Conservation (phyloP, 2,797 vertebrate genomes). For the Gastrophryne carolinensis region DNA sequence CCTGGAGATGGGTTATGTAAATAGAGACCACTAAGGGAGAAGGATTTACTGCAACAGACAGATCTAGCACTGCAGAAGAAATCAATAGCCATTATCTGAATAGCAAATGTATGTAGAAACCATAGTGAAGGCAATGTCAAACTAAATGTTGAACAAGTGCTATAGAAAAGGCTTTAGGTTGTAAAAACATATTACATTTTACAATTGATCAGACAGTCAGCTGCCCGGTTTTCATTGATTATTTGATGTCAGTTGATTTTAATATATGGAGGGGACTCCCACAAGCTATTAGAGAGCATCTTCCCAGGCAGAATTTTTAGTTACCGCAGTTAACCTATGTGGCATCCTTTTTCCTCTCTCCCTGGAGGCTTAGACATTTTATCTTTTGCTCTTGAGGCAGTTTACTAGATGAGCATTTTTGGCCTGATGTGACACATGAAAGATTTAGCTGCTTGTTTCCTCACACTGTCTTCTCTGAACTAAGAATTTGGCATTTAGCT, state of each 20-base stretch:
- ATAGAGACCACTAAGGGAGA: background rate
- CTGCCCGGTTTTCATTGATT: slow-evolving; percentile 9
- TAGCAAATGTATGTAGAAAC: background rate
- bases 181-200: background rate
- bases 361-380: slow-evolving; percentile 12
- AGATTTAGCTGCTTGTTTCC: slow-evolving; percentile 53
- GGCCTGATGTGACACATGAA: slow-evolving; percentile 35
- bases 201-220: slow-evolving; percentile 47
- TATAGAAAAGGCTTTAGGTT: background rate
- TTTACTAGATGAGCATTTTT: slow-evolving; percentile 51
- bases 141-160: background rate
- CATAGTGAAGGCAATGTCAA: background rate
- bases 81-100: slow-evolving; percentile 10
- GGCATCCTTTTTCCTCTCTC: slow-evolving; percentile 25
- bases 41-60: background rate
- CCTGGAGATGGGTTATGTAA: slow-evolving; percentile 8
- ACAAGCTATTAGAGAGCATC: slow-evolving; percentile 14
- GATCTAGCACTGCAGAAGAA: background rate
- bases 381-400: slow-evolving; percentile 52
- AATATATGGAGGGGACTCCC: slow-evolving; percentile 32
- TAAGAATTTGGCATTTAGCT: slow-evolving; percentile 53
- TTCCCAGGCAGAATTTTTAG: slow-evolving; percentile 32
- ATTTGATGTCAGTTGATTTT: slow-evolving; percentile 51
- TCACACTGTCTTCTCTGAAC: slow-evolving; percentile 56
- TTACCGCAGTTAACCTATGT: slow-evolving; percentile 40